Evolutionary conservation across 2,797 vertebrate species (phyloP), one percentile per base, ranked within the genome.

Genomic region (Triplophysa yarkandensis): DNA sequence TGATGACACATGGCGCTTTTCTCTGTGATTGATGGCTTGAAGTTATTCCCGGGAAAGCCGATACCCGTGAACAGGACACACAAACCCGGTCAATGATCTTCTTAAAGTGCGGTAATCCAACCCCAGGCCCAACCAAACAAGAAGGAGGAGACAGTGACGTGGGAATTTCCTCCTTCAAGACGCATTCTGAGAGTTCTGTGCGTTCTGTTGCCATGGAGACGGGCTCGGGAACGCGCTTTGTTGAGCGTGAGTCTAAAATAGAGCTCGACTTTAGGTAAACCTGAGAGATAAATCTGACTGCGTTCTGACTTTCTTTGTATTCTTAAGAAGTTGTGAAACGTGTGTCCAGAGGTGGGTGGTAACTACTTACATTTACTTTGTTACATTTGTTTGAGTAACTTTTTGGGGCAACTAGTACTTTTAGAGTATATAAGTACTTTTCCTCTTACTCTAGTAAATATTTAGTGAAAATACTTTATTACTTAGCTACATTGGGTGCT

Each of bases 141-240:
- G 67, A 44, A 61, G 62, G 67, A 54, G 28, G 58, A 16, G 58
- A 25, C 30, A 41, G 21, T 34, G 54, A 66, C 74, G 58, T 3
- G n/a, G 32, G 52, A 16, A 44, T 36, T 63, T 39, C n/a, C 17
- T 41, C 57, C 52, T 63, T 63, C 25, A 39, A 28, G 25, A 41
- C 66, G 50, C 43, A 66, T 65, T 77, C 44, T 9, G 32, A 74
- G 55, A 68, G 84, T 80, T 76, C 30, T 60, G 11, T 13, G 25
- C 81, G 81, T 84, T 76, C 72, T 55, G 90, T 91, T 90, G 77
- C 87, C 80, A 92, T 89, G 84, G 90, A 81, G 81, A 77, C 60
- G 54, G 41, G 60, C 30, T 16, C 43, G 34, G 54, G 43, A 44
- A 39, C 34, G 21, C n/a, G n/a, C n/a, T n/a, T 39, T 30, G 46